Conservation (phyloP, 2,797 vertebrate species). For the Bradypodion ventrale region DNA sequence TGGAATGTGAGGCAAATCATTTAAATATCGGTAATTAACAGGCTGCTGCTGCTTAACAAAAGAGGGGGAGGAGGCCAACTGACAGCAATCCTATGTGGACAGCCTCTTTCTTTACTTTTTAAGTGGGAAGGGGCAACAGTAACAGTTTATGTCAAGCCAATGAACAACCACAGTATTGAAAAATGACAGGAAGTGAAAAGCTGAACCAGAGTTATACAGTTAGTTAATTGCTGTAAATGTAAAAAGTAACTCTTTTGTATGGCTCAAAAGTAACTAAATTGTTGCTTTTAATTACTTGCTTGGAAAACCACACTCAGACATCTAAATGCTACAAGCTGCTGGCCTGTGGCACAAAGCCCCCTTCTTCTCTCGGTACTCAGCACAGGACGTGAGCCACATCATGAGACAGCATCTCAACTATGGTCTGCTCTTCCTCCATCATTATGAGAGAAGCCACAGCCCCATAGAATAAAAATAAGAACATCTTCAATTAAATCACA, state of each 20-base stretch:
- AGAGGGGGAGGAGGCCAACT: constrained; percentile 9
- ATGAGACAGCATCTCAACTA: not conserved
- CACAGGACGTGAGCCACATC: not conserved
- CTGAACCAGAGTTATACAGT: no score
- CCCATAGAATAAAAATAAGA: no score
- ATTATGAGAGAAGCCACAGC: no score
- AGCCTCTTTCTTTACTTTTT: not conserved
- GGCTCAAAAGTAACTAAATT: not conserved
- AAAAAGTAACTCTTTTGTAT: not conserved
- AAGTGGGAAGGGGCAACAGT: not conserved
- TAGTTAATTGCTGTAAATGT: not conserved
- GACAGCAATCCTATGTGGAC: not conserved
- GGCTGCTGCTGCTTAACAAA: constrained; percentile 37
- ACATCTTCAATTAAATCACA: not conserved
- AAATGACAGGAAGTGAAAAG: not conserved
- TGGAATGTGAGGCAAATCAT: constrained; percentile 59
- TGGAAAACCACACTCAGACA: not conserved
- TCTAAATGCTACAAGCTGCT: not conserved
- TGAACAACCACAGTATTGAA: not conserved
- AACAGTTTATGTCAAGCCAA: not conserved
- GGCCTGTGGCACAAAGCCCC: not conserved
- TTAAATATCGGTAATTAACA: constrained; percentile 39
- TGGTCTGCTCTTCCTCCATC: not conserved
- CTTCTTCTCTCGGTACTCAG: not conserved
- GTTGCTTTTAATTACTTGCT: not conserved